Evolutionary conservation across 2,797 vertebrate species (phyloP), one percentile per base, ranked within the genome.

Genomic region (Ceryle rudis): DNA sequence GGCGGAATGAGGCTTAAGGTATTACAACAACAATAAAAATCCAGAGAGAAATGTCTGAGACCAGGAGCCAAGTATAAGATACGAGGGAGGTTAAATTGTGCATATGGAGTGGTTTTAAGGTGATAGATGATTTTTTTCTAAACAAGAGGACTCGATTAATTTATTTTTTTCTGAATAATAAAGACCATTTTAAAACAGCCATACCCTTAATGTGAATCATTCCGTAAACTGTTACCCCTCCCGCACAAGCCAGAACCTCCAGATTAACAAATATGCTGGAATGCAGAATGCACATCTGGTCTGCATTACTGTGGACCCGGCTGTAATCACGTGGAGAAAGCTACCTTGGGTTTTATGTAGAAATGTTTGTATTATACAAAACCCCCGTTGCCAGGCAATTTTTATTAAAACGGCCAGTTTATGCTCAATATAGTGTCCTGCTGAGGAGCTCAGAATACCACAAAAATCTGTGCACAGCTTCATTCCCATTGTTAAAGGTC

Each of bases 221-320:
- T 90, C 69, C 88, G 58, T 57, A 74, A 96, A 87, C 79, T 75
- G 6, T 74, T 39, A 25, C 2, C n/a, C 60, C 21, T 26, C 3
- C 29, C 6, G 33, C 89, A 52, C 73, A 61, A 35, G 72, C 42
- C 91, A 90, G 83, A 88, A 87, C 93, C 82, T 95, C 92, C 86
- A 94, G 95, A 92, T 96, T 92, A 97, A 87, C 95, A 93, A 95
- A 89, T 92, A 79, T 21, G 71, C 91, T 97, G 96, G 98, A 98
- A 98, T 98, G 97, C 89, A 86, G 86, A 35, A 73, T n/a, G 80
- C 97, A 97, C 97, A 98, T 98, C 97, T 98, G 98, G 96, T 98
- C 94, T 96, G 85, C 92, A 93, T 98, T 97, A 98, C 90, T 85
- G 86, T 51, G 58, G 92, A 39, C 94, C 79, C 64, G 81, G 94